A percentile compares a stretch with the other conserved stretches of the same genome.
phyloP scores from a whole-genome alignment of 2,888 invertebrate genomes.

The Ochlodes sylvanus region DNA sequence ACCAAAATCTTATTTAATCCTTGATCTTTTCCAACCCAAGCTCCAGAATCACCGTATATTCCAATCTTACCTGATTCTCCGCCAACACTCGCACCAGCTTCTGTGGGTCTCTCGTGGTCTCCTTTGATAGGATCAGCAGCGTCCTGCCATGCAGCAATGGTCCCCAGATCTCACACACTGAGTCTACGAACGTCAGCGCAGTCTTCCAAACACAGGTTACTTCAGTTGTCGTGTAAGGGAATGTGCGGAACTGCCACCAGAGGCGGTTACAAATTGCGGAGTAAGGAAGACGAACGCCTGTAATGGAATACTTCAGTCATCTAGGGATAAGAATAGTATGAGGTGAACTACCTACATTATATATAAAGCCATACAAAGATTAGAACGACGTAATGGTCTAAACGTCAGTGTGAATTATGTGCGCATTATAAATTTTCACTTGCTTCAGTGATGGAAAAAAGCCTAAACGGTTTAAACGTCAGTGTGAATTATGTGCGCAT shows the following conservation, averaged over 20 bases:
- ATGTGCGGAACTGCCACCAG: slow-evolving; percentile 94
- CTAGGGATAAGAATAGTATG: neutral
- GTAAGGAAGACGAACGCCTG: slow-evolving; percentile 92
- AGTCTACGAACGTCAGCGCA: slow-evolving; percentile 95
- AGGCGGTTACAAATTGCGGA: slow-evolving; percentile 92
- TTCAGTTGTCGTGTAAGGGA: slow-evolving; percentile 90
- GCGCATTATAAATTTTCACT: too few relatives aligned
- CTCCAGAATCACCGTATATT: neutral
- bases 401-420: too few relatives aligned
- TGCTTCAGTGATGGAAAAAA: too few relatives aligned
- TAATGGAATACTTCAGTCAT: neutral
- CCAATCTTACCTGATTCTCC: slow-evolving; percentile 85
- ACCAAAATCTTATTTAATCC: neutral
- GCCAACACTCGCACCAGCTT: slow-evolving; percentile 88
- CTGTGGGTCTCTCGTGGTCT: slow-evolving; percentile 91
- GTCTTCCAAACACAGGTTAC: slow-evolving; percentile 94
- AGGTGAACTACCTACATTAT: too few relatives aligned
- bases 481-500: too few relatives aligned
- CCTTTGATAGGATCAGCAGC: slow-evolving; percentile 90
- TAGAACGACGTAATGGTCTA: too few relatives aligned
- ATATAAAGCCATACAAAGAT: too few relatives aligned
- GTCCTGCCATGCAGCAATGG: slow-evolving; percentile 90
- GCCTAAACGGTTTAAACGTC: too few relatives aligned
- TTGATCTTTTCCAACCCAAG: neutral
- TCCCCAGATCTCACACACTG: slow-evolving; percentile 95